Conservation (phyloP, 1,140 invertebrate genomes). For the Zaprionus davidi region DNA sequence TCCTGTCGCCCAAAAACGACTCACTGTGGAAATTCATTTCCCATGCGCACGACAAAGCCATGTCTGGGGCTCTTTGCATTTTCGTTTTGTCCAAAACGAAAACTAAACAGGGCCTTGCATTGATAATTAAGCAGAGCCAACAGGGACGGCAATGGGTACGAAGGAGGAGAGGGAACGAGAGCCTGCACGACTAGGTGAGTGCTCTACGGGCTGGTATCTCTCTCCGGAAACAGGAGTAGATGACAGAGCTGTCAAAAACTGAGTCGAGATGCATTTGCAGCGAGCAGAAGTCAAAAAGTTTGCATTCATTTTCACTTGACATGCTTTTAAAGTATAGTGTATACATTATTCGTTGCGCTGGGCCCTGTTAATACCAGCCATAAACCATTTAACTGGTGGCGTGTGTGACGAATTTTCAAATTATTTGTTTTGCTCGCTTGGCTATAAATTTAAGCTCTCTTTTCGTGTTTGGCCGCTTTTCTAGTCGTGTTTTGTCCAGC, state of each 20-base stretch:
- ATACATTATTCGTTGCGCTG: slow-evolving; percentile 10
- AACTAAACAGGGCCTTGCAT: slow-evolving; percentile 71
- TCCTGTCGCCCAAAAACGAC: slow-evolving; percentile 69
- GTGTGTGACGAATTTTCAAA: slow-evolving; percentile 76
- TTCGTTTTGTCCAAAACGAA: slow-evolving; percentile 59
- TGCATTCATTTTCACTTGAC: neutral
- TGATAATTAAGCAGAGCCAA: slow-evolving; percentile 73
- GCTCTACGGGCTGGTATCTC: slow-evolving; percentile 9
- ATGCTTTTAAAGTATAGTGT: neutral
- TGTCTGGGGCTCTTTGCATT: slow-evolving; percentile 59
- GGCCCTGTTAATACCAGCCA: neutral
- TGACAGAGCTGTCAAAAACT: slow-evolving; percentile 1
- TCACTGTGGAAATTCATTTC: slow-evolving; percentile 67
- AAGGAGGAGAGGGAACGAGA: slow-evolving; percentile 12
- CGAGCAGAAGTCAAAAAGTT: neutral
- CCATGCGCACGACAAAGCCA: slow-evolving; percentile 71
- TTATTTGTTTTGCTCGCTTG: slow-evolving; percentile 68
- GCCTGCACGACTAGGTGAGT: neutral
- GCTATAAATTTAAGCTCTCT: slow-evolving; percentile 66
- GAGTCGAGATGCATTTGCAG: neutral
- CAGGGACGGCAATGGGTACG: slow-evolving; percentile 18
- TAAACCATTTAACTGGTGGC: slow-evolving; percentile 42
- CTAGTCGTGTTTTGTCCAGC: slow-evolving; percentile 28
- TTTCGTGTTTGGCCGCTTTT: slow-evolving; percentile 60
- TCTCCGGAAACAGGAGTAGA: neutral